Evolutionary conservation across 2,113 vertebrate species (phyloP).

Genomic region (Pseudopipra pipra): DNA sequence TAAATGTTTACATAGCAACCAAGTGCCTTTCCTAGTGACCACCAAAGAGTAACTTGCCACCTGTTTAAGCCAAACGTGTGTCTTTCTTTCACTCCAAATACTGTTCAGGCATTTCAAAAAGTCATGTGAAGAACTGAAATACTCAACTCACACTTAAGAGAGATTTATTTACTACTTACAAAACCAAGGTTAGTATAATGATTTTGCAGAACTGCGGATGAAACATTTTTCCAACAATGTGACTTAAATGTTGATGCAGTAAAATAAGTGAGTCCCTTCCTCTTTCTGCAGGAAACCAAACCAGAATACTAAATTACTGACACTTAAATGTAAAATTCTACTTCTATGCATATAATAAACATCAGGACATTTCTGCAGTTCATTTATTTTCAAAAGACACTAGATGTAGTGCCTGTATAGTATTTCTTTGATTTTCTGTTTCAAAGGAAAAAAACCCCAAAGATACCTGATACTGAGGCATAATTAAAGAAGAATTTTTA

Average conservation of each 20-base stretch:
- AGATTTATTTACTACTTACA: not conserved
- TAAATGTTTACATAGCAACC: slow-evolving; percentile 14
- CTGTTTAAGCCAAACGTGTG: not conserved
- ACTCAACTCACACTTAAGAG: not conserved
- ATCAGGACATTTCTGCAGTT: not conserved
- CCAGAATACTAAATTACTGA: not conserved
- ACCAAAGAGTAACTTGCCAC: not conserved
- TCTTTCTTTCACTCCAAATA: not conserved
- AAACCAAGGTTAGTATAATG: not conserved
- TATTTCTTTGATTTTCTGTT: not conserved
- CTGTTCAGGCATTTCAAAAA: not conserved
- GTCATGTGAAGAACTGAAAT: slow-evolving; percentile 24
- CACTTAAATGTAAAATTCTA: not conserved
- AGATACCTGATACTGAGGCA: not conserved
- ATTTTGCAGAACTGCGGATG: not conserved
- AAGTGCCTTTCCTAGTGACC: not conserved
- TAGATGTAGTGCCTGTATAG: not conserved
- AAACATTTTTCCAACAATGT: not conserved
- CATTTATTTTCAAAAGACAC: not conserved
- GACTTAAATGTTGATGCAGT: not conserved
- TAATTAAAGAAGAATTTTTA: not conserved
- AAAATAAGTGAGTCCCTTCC: not conserved
- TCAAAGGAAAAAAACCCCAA: not conserved
- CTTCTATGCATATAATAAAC: not conserved
- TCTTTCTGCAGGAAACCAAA: not conserved